Evolutionary conservation across 2,888 invertebrate species (phyloP).

Genomic region (Caenorhabditis macrosperma): DNA sequence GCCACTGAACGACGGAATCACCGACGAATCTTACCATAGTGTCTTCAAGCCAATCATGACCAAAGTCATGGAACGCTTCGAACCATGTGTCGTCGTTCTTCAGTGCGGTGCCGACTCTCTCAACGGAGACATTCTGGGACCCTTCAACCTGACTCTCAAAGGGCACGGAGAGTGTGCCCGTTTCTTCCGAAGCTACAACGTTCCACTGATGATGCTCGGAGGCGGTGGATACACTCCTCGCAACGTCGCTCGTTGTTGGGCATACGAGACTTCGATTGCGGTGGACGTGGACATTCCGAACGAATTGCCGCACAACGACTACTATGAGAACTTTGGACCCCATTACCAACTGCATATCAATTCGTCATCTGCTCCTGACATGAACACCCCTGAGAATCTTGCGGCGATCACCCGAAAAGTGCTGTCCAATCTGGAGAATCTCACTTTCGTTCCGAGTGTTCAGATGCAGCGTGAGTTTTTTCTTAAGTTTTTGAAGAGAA

Average conservation of each 20-base stretch:
- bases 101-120: conserved; percentile 99
- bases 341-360: conserved; percentile 77
- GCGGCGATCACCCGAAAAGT: conserved; percentile 70
- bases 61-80: conserved; percentile 96
- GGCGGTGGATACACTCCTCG: conserved; percentile 85
- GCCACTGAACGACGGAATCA: conserved; percentile 97
- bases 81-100: conserved; percentile 96
- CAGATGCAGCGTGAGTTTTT: conserved; percentile 79
- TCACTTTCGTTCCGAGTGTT: conserved; percentile 75
- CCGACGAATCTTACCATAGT: conserved; percentile 96
- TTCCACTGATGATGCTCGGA: conserved; percentile 96
- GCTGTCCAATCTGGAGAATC: conserved; percentile 72
- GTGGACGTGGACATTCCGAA: conserved; percentile 75
- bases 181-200: conserved; percentile 95
- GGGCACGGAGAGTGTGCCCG: conserved; percentile 87
- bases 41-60: conserved; percentile 85
- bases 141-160: conserved; percentile 84
- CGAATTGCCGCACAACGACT: conserved; percentile 79
- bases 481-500: too few relatives aligned
- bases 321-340: conserved; percentile 77
- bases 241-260: conserved; percentile 87
- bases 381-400: conserved; percentile 72
- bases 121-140: conserved; percentile 95
- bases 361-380: conserved; percentile 68
- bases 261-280: conserved; percentile 92